These are phyloP conservation scores for Parasteatoda tepidariorum DNA, from an alignment of 1,140 invertebrate species.

Conservation along the genomic window DNA sequence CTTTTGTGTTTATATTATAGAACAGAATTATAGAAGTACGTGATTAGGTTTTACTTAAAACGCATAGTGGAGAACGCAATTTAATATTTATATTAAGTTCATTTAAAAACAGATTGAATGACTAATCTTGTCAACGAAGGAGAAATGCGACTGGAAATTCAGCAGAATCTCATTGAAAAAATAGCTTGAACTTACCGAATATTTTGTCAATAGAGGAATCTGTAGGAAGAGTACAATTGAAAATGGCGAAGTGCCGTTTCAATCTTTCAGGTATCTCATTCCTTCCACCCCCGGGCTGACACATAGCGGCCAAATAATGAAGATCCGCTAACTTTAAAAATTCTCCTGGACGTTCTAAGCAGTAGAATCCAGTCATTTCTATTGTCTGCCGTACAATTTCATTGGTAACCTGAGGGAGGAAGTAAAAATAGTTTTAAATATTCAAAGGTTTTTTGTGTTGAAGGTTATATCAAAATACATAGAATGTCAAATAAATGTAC, in stretches of 20 bases:
- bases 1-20: no score
- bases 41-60: no score
- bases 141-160: no score
- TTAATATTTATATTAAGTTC: no score
- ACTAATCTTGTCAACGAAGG: no score
- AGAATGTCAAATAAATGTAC: no score
- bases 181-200: constrained; percentile 72
- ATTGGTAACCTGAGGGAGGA: constrained; percentile 88
- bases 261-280: constrained; percentile 95
- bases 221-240: constrained; percentile 93
- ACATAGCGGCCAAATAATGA: constrained; percentile 94
- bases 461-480: no score
- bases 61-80: no score
- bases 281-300: constrained; percentile 91
- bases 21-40: no score
- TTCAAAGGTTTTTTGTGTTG: no score
- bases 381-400: constrained; percentile 96
- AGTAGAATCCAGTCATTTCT: constrained; percentile 97
- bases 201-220: constrained; percentile 88
- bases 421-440: no score
- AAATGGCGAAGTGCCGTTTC: constrained; percentile 94
- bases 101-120: no score
- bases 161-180: not conserved
- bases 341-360: constrained; percentile 95
- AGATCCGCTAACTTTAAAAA: constrained; percentile 92